Evolutionary conservation across 2,888 invertebrate species (phyloP).

Genomic region (Gastrophysa polygoni): DNA sequence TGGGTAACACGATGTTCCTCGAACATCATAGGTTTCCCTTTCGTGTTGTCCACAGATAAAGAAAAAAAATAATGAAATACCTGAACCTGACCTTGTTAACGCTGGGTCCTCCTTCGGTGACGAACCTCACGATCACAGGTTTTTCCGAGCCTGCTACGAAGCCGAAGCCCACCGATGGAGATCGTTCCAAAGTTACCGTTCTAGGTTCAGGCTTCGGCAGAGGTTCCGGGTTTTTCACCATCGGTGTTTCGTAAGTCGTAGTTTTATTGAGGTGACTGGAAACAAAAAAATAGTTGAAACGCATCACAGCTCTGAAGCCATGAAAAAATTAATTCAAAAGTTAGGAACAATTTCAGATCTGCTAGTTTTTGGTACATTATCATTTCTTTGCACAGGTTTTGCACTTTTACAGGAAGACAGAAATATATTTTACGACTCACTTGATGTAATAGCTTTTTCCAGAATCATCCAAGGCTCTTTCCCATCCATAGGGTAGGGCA

Average conservation of each 20-base stretch:
- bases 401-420: no score
- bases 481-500: constrained; percentile 89
- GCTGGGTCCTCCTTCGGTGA: constrained; percentile 90
- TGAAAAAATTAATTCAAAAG: no score
- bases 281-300: no score
- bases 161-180: constrained; percentile 85
- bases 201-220: constrained; percentile 78
- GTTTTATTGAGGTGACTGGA: constrained; percentile 82
- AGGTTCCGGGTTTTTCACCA: constrained; percentile 64
- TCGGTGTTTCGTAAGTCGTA: constrained; percentile 90
- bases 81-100: constrained; percentile 80
- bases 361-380: no score
- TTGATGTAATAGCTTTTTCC: constrained; percentile 82
- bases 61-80: no score
- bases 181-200: constrained; percentile 74
- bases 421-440: constrained; percentile 68
- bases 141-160: constrained; percentile 95
- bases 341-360: no score
- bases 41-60: no score
- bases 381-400: no score
- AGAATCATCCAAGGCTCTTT: constrained; percentile 81
- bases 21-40: no score
- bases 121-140: constrained; percentile 89
- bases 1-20: no score
- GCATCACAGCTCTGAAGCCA: no score